These are phyloP conservation scores for Takifugu ocellatus DNA, from an alignment of 2,797 vertebrate genomes.

Conservation along the genomic window DNA sequence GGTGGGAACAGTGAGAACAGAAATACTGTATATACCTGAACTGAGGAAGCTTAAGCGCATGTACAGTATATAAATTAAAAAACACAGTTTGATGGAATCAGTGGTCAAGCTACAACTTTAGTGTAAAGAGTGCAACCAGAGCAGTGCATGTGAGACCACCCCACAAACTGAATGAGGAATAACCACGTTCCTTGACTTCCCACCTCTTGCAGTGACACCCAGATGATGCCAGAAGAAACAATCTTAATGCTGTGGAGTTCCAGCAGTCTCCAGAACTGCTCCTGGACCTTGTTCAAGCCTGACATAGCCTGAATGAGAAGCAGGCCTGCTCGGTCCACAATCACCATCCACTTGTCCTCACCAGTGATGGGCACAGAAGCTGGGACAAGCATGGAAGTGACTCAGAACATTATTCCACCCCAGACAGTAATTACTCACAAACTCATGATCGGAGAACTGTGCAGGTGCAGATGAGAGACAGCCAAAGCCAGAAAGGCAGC, in stretches of 20 bases:
- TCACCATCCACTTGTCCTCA: constrained; percentile 64
- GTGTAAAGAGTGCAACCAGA: background rate
- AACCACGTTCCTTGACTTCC: background rate
- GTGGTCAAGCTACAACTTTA: no score
- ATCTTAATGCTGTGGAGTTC: constrained; percentile 80
- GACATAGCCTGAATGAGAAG: constrained; percentile 65
- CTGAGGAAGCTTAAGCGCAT: no score
- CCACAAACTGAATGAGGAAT: background rate
- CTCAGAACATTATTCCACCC: background rate
- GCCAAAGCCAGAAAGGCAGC: background rate
- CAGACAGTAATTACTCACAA: background rate
- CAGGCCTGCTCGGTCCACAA: constrained; percentile 67
- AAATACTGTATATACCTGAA: no score
- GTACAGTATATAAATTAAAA: no score
- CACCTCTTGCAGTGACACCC: constrained; percentile 79
- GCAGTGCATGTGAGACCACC: background rate
- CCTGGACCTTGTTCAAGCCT: constrained; percentile 62
- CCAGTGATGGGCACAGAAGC: constrained; percentile 16
- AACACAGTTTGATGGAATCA: background rate
- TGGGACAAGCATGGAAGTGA: constrained; percentile 10
- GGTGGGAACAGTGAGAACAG: no score
- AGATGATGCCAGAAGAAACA: constrained; percentile 71
- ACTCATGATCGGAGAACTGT: background rate
- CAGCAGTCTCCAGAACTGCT: constrained; percentile 72
- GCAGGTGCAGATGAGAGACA: background rate